Evolutionary conservation across 1,140 invertebrate species (phyloP), one percentile per base, ranked within the genome.

Genomic region (Trialeurodes vaporariorum): DNA sequence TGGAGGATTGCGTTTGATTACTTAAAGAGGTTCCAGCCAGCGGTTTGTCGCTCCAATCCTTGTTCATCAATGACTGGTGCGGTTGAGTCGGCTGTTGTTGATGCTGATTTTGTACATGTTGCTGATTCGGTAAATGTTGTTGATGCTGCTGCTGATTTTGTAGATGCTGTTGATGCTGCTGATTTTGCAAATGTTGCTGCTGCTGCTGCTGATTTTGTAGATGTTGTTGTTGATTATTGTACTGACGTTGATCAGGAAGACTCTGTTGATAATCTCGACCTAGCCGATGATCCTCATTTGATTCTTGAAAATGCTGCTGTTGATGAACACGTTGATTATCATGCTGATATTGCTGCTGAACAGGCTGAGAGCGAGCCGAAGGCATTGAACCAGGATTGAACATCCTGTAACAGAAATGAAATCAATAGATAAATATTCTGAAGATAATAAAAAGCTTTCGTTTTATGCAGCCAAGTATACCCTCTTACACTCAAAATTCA

Each of bases 111-210:
- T 67, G 65, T 23, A 61, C 23, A n/a, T 66, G 61, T 34, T n/a
- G 2, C 23, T 24, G 67, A 27, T 67, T 34, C 25, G 66, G 34
- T 27, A 49, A 66, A 24, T 70, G 64, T 25, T 63, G 27, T 25
- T 70, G 26, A 27, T 25, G 64, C 58, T 69, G 65, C 21, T 69
- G 71, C 59, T 63, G 68, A 25, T 27, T 22, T 60, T 67, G 59
- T 22, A 22, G 64, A 26, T 58, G 67, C 67, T 68, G 68, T 22
- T 70, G 70, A 5, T 64, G 68, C 26, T 68, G 70, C 17, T 70
- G 70, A 1, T 59, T 60, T 1, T 69, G 70, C 27, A 61, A 58
- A n/a, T 64, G 59, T 25, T 67, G 69, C 5, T 26, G 63, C 59
- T 59, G 59, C 27, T 67, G 68, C 25, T 67, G 65, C 40, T 65